Conservation (phyloP, 2,113 vertebrate species). For the Vulpes ferrilata region DNA sequence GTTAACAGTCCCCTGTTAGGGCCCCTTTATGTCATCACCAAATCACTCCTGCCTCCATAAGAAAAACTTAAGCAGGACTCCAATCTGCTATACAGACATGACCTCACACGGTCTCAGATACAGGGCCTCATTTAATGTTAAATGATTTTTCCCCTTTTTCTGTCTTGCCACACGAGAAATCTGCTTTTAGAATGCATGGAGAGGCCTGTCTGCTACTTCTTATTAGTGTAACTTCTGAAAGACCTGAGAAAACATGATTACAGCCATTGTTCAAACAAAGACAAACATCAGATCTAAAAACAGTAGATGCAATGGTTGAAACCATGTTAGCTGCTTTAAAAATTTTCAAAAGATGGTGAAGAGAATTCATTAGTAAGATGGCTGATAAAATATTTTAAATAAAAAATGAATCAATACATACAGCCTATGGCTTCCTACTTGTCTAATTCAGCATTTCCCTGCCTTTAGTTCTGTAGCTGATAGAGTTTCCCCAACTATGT, state of each 20-base stretch:
- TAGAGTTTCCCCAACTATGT: background rate
- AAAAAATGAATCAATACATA: background rate
- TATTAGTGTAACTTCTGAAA: conserved; percentile 59
- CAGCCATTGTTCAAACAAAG: conserved; percentile 66
- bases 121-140: background rate
- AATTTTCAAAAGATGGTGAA: background rate
- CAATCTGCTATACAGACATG: conserved; percentile 71
- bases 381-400: conserved; percentile 26
- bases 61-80: conserved; percentile 52
- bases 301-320: background rate
- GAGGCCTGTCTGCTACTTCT: conserved; percentile 64
- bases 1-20: conserved; percentile 29
- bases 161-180: conserved; percentile 70
- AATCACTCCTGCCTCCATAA: conserved; percentile 26
- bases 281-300: conserved; percentile 44
- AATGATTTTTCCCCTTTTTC: conserved; percentile 54
- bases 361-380: background rate
- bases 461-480: background rate
- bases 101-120: conserved; percentile 75
- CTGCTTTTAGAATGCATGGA: conserved; percentile 42
- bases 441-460: background rate
- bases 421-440: background rate
- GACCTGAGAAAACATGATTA: conserved; percentile 82
- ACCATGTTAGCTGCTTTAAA: background rate
- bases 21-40: conserved; percentile 69